These are phyloP conservation scores for Coregonus ussuriensis DNA, from an alignment of 2,797 vertebrate species.

Conservation along the genomic window DNA sequence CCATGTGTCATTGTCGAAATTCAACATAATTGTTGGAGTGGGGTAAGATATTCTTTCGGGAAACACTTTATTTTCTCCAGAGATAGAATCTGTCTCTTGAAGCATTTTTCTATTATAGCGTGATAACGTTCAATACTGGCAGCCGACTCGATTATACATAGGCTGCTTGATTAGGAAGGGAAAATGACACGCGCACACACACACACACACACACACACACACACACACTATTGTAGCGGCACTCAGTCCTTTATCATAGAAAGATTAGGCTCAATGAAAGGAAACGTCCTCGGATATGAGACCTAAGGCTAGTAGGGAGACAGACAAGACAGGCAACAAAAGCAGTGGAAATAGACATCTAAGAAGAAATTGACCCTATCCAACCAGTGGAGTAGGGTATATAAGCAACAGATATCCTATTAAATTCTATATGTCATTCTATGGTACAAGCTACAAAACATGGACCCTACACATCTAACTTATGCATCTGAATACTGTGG, in stretches of 20 bases:
- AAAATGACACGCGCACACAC: not conserved
- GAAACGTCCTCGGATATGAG: not conserved
- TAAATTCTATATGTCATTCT: too few relatives aligned
- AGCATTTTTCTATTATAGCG: not conserved
- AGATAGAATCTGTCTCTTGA: not conserved
- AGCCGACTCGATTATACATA: not conserved
- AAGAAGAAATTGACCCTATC: not conserved
- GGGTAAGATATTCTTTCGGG: too few relatives aligned
- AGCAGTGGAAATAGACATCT: not conserved
- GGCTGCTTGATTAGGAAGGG: constrained; percentile 6
- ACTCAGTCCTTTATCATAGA: not conserved
- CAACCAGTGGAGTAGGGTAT: not conserved
- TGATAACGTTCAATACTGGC: not conserved
- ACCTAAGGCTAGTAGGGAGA: not conserved
- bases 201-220: not conserved
- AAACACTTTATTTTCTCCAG: not conserved
- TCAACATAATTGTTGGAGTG: not conserved
- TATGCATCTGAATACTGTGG: not conserved
- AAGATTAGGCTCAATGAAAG: not conserved
- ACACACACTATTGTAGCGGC: not conserved
- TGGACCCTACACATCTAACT: not conserved
- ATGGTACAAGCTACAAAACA: not conserved
- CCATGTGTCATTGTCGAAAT: not conserved
- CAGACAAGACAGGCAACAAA: not conserved
- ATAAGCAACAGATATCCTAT: not conserved